Evolutionary conservation across 2,888 invertebrate species (phyloP), one percentile per base, ranked within the genome.

Genomic region (Hypselothyrea guttata): DNA sequence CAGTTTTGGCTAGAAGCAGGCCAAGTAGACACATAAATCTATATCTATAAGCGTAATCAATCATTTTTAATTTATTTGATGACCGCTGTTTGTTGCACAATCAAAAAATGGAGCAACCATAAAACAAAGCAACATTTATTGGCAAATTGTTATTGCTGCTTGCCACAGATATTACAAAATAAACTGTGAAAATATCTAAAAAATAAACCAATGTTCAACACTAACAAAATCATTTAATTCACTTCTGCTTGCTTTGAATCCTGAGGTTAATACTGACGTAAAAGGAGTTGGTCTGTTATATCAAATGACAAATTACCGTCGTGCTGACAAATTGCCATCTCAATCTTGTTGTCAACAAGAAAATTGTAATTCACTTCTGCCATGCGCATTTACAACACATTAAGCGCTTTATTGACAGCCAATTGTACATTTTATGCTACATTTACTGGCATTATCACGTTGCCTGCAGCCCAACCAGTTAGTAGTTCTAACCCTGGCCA

Each of bases 351-450:
- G 74, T 71, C 79, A 72, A 56, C 71, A 58, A 53, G 31, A 58
- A 42, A 42, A 46, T 40, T 66, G 42, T 54, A 22, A 51, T 47
- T 38, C 40, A 54, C 30, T 16, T 9, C 44, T 35, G 61, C 9
- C 51, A 45, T 34, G 53, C 15, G 16, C 15, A 16, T 68, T 49
- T 48, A 58, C 51, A 63, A 54, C 34, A 54, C 34, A 52, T 61
- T 66, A 33, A 53, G 52, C 66, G 54, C 46, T 40, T 35, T 70
- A 62, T 60, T 75, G 79, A 72, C 77, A 76, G 56, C 28, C 48
- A 62, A 67, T 67, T 72, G 74, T 49, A 59, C 67, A 75, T 71
- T 75, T 77, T 79, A 75, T 70, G 67, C 77, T 40, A 54, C 72
- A 65, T 55, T 63, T 55, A 33, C 49, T 55, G 37, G 40, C 41